Conservation (phyloP, 2,888 invertebrate species). For the Metacarcinus magister region DNA sequence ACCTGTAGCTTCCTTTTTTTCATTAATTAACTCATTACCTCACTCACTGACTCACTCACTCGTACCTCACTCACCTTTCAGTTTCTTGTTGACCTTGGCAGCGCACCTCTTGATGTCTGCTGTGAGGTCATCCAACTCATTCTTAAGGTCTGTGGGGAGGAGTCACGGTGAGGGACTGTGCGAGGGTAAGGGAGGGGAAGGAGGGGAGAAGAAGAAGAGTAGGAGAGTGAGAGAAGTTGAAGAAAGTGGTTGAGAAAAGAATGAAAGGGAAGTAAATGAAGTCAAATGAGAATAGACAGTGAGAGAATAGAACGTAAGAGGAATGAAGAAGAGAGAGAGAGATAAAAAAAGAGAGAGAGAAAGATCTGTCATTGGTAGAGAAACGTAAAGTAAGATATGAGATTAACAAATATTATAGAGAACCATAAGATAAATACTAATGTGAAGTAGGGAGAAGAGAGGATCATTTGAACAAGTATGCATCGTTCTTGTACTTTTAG, state of each 20-base stretch:
- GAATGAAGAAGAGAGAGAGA: background rate
- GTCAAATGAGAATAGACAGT: background rate
- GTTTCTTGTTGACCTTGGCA: constrained; percentile 99
- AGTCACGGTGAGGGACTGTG: background rate
- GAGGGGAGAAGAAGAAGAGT: background rate
- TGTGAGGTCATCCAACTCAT: constrained; percentile 99
- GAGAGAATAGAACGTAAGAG: background rate
- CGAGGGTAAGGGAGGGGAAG: background rate
- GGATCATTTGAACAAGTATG: no score
- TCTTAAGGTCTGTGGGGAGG: constrained; percentile 96
- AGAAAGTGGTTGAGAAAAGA: background rate
- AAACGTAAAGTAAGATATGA: background rate
- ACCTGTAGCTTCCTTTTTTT: no score
- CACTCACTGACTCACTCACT: no score
- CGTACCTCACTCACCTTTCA: constrained; percentile 91
- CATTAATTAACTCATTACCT: no score
- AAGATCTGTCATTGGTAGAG: no score
- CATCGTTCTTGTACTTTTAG: no score
- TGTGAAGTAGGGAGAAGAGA: background rate
- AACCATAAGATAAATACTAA: constrained; percentile 87
- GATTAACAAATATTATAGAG: constrained; percentile 85
- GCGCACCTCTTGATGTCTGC: constrained; percentile 99
- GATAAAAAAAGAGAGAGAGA: background rate
- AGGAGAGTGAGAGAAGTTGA: background rate
- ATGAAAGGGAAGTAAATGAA: background rate